Percentiles rank a stretch among this genome's conserved stretches.
These are phyloP conservation scores for Lepidurus couesii DNA, from an alignment of 1,140 invertebrate genomes.

Conservation along the genomic window DNA sequence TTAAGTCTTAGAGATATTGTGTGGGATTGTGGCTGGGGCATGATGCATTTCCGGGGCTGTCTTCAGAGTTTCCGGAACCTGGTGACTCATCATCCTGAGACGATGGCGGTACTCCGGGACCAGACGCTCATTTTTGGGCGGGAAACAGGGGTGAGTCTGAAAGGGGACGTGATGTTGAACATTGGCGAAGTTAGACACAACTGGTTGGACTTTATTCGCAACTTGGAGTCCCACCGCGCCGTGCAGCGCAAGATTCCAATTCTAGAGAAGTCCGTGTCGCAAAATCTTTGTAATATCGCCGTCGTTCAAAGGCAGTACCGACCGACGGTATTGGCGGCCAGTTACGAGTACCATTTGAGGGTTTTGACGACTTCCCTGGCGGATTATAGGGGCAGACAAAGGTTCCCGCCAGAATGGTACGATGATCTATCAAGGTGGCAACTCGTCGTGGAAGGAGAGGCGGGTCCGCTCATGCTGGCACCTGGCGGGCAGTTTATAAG, in stretches of 20 bases:
- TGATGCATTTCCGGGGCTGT: slow-evolving; percentile 75
- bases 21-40: slow-evolving; percentile 83
- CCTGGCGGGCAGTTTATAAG: slow-evolving; percentile 88
- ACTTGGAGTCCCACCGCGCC: slow-evolving; percentile 66
- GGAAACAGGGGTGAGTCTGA: slow-evolving; percentile 78
- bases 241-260: slow-evolving; percentile 66
- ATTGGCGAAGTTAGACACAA: slow-evolving; percentile 83
- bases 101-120: slow-evolving; percentile 46
- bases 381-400: slow-evolving; percentile 64
- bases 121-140: slow-evolving; percentile 73
- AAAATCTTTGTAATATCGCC: slow-evolving; percentile 68
- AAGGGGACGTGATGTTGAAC: slow-evolving; percentile 79
- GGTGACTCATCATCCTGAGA: slow-evolving; percentile 38
- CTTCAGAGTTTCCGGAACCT: slow-evolving; percentile 49
- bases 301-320: slow-evolving; percentile 82
- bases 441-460: slow-evolving; percentile 86
- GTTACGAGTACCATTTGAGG: slow-evolving; percentile 73
- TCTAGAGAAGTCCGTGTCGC: slow-evolving; percentile 74
- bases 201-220: slow-evolving; percentile 84
- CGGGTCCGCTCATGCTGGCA: slow-evolving; percentile 85
- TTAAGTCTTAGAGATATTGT: slow-evolving; percentile 56
- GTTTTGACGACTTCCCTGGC: slow-evolving; percentile 74
- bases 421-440: slow-evolving; percentile 62
- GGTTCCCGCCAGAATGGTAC: slow-evolving; percentile 60
- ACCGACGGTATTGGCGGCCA: slow-evolving; percentile 73